These are phyloP conservation scores for Bombus waltoni DNA, from an alignment of 1,140 invertebrate species.

Conservation along the genomic window DNA sequence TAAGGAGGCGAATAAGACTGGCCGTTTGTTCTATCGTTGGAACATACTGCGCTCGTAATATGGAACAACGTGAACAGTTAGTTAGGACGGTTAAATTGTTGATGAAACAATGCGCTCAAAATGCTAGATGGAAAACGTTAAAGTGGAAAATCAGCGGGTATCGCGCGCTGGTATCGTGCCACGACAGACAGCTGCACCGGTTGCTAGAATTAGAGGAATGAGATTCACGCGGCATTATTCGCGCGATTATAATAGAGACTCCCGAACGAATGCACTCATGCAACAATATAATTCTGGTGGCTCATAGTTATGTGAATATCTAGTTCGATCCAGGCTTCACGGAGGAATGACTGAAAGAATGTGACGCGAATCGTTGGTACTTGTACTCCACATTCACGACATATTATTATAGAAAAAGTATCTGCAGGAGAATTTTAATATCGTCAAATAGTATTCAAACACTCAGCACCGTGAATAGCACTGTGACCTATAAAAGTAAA, in stretches of 20 bases:
- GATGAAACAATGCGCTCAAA: constrained; percentile 27
- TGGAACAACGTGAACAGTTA: background rate
- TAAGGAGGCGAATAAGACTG: background rate
- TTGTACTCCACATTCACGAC: background rate
- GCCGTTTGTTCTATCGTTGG: background rate
- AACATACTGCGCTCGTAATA: no score
- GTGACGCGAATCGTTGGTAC: background rate
- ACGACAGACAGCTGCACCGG: constrained; percentile 59
- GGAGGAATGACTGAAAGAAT: constrained; percentile 53
- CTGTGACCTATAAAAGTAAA: background rate
- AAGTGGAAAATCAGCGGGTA: constrained; percentile 60
- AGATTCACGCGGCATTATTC: constrained; percentile 65
- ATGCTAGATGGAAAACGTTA: constrained; percentile 5
- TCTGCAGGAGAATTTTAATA: background rate
- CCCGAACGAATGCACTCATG: constrained; percentile 68
- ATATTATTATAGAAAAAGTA: background rate
- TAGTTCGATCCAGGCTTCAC: constrained; percentile 51
- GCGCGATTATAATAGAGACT: constrained; percentile 60
- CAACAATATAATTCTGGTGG: constrained; percentile 72
- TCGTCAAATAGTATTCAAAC: background rate
- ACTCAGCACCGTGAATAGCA: background rate
- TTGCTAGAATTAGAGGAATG: constrained; percentile 65
- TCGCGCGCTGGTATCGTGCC: constrained; percentile 57
- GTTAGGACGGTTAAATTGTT: background rate
- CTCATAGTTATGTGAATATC: constrained; percentile 67